phyloP scores from a whole-genome alignment of 2,797 vertebrate genomes.

The Melanotaenia maccullochi region DNA sequence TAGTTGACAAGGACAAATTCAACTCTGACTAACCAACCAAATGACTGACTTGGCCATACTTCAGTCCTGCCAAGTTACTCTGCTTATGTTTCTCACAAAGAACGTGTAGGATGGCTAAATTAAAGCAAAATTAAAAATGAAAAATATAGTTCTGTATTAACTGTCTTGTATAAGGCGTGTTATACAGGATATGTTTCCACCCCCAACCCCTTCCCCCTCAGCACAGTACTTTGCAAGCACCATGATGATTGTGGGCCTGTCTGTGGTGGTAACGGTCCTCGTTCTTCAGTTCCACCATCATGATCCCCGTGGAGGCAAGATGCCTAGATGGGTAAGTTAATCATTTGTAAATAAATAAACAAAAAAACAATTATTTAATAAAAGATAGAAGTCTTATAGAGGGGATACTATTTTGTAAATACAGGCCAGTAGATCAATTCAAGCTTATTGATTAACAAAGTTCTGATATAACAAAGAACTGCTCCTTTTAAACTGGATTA shows the following conservation, averaged over 20 bases:
- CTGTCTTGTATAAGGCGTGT: not conserved
- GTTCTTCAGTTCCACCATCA: conserved; percentile 94
- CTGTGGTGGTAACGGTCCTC: conserved; percentile 91
- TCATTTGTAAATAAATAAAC: not conserved
- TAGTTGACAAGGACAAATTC: conserved; percentile 27
- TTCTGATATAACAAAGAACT: not conserved
- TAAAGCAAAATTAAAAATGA: no score
- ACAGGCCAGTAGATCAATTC: not conserved
- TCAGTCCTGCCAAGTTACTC: not conserved
- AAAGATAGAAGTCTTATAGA: no score
- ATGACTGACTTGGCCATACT: conserved; percentile 4
- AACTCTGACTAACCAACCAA: conserved; percentile 8
- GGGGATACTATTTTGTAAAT: not conserved
- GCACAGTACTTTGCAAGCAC: conserved; percentile 95
- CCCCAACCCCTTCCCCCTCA: conserved; percentile 54
- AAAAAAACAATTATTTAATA: no score
- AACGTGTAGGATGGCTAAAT: not conserved
- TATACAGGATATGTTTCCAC: conserved; percentile 1
- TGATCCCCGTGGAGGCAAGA: conserved; percentile 91
- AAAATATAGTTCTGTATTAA: not conserved
- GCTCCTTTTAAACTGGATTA: not conserved
- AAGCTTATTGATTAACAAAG: not conserved
- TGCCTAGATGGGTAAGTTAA: conserved; percentile 90
- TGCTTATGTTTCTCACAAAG: not conserved
- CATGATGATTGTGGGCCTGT: conserved; percentile 94